Base-by-base conservation (phyloP, 2,888 invertebrate genomes). In the Prostheceraeus crozeri region DNA sequence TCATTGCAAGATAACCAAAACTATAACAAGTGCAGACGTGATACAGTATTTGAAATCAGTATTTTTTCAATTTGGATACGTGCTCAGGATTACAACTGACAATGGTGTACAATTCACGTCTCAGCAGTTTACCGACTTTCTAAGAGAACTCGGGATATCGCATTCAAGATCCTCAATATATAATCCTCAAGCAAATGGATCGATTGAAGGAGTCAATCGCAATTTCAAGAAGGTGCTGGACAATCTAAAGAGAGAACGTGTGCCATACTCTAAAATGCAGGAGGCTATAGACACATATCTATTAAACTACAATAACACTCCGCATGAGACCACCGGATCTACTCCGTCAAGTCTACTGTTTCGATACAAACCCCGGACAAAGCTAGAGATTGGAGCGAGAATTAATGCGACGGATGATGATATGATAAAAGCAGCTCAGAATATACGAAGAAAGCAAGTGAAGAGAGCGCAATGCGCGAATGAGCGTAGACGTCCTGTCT, bases 141-240 rank as follows among this genome's bases (percentile, higher is more conserved):
- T 54, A 4, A 54, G 33, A 35, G 27, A 48, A 48, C 54, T 33
- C 33, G 54, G 54, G 31, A 54, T 54, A 35, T 19, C 31, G 28
- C 54, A 54, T 54, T 21, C 14, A 19, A 3, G 54, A 33, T 54
- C 54, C 19, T 23, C 54, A 35, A 54, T 54, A 33, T 54, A 54
- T 33, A 54, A 54, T 35, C 54, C 31, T 54, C 54, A 54, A 28
- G 28, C 27, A 23, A 54, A 54, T 54, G 31, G 54, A 35, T 19
- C 35, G 6, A 35, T 54, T 21, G 45, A 54, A 54, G 19, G 16
- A 35, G 35, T 52, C 3, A 54, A 46, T 21, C 27, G 28, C 27
- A 54, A 54, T 4, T 35, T 54, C 31, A 54, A 14, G n/a, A 54
- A 54, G 8, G 28, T 19, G 10, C 16, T 48, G 11, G 4, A 48